Conservation (phyloP, 2,113 vertebrate species). For the Pseudorasbora parva region DNA sequence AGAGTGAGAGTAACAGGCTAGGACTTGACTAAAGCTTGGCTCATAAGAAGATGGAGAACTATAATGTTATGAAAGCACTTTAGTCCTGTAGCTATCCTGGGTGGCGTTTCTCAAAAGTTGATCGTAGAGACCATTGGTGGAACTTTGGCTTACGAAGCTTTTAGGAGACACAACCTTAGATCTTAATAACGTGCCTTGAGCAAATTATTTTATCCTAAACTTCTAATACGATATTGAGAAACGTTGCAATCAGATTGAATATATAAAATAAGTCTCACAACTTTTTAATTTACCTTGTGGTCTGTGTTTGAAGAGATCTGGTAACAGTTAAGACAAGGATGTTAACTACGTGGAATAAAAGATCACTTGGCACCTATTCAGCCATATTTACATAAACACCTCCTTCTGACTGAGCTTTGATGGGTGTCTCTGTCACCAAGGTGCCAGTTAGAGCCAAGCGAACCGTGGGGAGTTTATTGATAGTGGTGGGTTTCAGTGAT, state of each 20-base stretch:
- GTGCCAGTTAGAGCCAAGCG: constrained; percentile 44
- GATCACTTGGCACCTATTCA: constrained; percentile 34
- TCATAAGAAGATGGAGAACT: background rate
- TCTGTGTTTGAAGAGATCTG: constrained; percentile 30
- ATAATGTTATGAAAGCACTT: background rate
- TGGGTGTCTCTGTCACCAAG: constrained; percentile 26
- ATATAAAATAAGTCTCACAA: constrained; percentile 24
- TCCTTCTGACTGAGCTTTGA: constrained; percentile 26
- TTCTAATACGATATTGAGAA: background rate
- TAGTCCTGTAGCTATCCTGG: background rate
- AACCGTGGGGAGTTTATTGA: constrained; percentile 44
- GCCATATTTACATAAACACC: constrained; percentile 50
- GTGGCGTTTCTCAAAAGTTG: no score
- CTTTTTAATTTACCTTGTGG: background rate
- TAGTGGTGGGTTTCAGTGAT: background rate
- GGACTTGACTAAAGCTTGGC: constrained; percentile 13
- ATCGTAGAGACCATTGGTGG: no score
- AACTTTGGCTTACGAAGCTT: no score
- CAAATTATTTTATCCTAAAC: background rate
- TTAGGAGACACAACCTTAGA: no score
- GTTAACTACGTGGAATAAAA: constrained; percentile 42
- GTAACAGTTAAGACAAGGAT: constrained; percentile 46
- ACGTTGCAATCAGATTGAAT: background rate
- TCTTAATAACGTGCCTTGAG: background rate
- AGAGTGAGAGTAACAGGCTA: background rate